Base-by-base conservation (phyloP, 1,140 invertebrate species). In the Drosophila sulfurigaster region DNA sequence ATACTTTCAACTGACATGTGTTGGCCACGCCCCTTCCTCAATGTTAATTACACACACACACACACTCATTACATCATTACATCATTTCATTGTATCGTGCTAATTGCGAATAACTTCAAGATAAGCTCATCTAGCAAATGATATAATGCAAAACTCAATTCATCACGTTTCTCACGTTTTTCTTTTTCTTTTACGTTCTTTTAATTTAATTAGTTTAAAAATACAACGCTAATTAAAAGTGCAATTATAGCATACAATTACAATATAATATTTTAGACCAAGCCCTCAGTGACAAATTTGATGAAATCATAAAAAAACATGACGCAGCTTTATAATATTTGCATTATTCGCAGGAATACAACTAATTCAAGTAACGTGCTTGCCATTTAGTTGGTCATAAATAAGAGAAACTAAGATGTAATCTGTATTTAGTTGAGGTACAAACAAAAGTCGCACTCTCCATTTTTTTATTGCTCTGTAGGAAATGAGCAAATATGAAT, bases 81-180 rank as follows among this genome's bases (percentile, higher is more conserved):
- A 76, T 66, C 69, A 76, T 58, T 64, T 43, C 13, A 41, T 51
- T 52, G 51, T 71, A 54, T 64, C 73, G 73, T 75, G 73, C 54
- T 10, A 28, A n/a, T 13, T 30, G 30, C n/a, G 43, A 64, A 75
- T 75, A 59, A 65, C n/a, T 75, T 52, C 45, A 41, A 71, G 66
- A 75, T 75, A 75, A 71, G 43, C 51, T 32, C 45, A 45, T n/a
- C 49, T 52, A 59, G 20, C 52, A 64, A 58, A 75, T 70, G 35
- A 58, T 69, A 69, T 56, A 60, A 74, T 74, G 58, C 25, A 54
- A 62, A 63, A 54, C 38, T 52, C 13, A 16, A 49, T 60, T 60
- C 57, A 30, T 35, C 41, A 71, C 30, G 30, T 7, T n/a, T 16
- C 57, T 28, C 11, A 25, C 10, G 4, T 20, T 32, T 11, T 13